Evolutionary conservation across 1,140 invertebrate species (phyloP), one percentile per base, ranked within the genome.

Genomic region (Drosophila ohnishii): DNA sequence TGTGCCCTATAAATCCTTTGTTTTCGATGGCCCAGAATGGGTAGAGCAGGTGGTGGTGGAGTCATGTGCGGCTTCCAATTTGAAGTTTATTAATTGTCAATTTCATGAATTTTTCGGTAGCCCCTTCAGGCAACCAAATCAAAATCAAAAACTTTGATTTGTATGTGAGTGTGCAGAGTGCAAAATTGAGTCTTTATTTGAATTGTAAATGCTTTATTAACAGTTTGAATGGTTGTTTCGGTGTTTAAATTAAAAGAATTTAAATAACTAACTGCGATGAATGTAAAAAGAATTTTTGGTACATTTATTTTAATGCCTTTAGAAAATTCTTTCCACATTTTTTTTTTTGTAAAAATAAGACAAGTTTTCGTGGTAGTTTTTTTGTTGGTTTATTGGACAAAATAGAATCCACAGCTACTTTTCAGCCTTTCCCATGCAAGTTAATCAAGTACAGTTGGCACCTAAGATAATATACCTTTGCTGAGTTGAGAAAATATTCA

Each of bases 1-100:
- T 65, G 58, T 37, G 53, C 14, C 65, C 65, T 34, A 14, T 19
- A 59, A 59, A 71, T 70, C 67, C 67, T 69, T 44, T 65, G 67
- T 59, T 64, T 61, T 64, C 34, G 44, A 9, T 32, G 39, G 42
- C 19, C 37, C 9, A 28, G 37, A 28, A 40, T 22, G 35, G 13
- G 40, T 0, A 32, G 16, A 53, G 16, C 7, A 14, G 32, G 10
- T 1, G 28, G 28, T 32, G n/a, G 28, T 32, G n/a, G n/a, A 22
- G 13, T 2, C 19, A 42, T 69, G 63, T 67, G 50, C 19, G 56
- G 59, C 48, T 81, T 71, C 70, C 82, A 67, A 67, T 75, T 66
- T 75, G 47, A 69, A 81, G 79, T 86, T 86, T 86, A 86, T 87
- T 86, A 86, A 87, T 86, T 86, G 82, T 66, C 81, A 85, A 84